Base-by-base conservation (phyloP, 2,888 invertebrate genomes). In the Torymus aiolomorphi region DNA sequence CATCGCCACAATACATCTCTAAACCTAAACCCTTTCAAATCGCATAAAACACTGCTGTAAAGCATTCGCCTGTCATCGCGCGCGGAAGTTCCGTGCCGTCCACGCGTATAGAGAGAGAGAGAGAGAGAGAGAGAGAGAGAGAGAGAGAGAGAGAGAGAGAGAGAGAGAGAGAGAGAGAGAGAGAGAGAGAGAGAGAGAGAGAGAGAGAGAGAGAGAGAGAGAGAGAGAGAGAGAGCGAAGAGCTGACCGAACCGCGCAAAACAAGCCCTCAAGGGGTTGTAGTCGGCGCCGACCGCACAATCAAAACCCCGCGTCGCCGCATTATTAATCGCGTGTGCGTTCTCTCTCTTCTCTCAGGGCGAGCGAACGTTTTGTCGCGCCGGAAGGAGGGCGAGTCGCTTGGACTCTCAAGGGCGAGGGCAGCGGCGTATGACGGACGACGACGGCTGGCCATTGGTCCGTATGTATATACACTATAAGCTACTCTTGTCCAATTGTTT, bases 401-500 rank as follows among this genome's bases (percentile, higher is more conserved):
- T 12, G 13, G 20, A 62, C 12, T 11, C 24, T 62, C 24, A 24
- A 12, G 24, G 20, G 24, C 24, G 31, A 31, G 31, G 4, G 31
- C 31, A 31, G 31, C 31, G n/a, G 16, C 14, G 13, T 54, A 56
- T 56, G 31, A 69, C 31, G 52, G 4, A 69, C 24, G 56, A 56
- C 24, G 56, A 24, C 16, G 42, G 1, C 12, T 14, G 31, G 31
- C 31, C 8, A n/a, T 51, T 20, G 16, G 51, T n/a, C 3, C 24
- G 66, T 31, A 31, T 31, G 31, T n/a, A n/a, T 31, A 31, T 31
- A 31, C 31, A 31, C 31, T 31, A 31, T 31, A 31, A 31, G 31
- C n/a, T n/a, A n/a, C 31, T 31, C 31, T 31, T 31, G 71, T 10
- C 71, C 71, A 71, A 71, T 71, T 71, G 61, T 71, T 71, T 71